phyloP scores from a whole-genome alignment of 1,140 invertebrate species.

The Drosophila mojavensis region DNA sequence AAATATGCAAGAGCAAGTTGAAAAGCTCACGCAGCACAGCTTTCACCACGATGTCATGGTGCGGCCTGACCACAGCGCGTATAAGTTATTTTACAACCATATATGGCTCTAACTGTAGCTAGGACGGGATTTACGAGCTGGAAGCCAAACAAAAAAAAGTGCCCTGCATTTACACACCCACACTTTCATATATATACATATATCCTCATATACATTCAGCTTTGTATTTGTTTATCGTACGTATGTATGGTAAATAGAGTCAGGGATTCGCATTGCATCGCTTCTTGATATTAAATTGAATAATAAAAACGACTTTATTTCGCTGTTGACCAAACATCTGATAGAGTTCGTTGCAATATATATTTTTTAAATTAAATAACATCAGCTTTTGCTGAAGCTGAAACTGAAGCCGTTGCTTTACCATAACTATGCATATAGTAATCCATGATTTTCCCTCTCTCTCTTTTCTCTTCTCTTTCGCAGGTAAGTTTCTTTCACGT shows the following conservation, averaged over 20 bases:
- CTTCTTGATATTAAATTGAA: neutral
- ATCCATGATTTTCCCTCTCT: neutral
- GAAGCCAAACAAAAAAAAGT: neutral
- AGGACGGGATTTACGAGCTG: neutral
- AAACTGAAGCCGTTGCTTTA: too few species aligned
- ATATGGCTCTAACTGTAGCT: neutral
- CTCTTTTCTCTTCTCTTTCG: slow-evolving; percentile 21
- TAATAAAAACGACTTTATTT: neutral
- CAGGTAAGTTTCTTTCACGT: slow-evolving; percentile 28
- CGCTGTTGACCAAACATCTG: neutral
- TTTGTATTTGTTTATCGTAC: neutral
- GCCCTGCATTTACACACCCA: too few species aligned
- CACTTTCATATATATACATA: neutral
- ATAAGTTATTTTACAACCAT: slow-evolving; percentile 30
- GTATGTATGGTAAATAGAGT: neutral
- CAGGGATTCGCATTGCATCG: too few species aligned
- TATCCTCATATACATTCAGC: neutral
- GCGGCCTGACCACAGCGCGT: slow-evolving; percentile 4
- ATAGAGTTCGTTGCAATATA: too few species aligned
- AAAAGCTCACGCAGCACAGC: neutral
- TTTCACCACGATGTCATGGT: slow-evolving; percentile 21
- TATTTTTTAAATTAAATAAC: too few species aligned
- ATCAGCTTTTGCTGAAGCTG: too few species aligned
- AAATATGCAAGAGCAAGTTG: neutral
- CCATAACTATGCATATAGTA: too few species aligned